phyloP scores from a whole-genome alignment of 2,797 vertebrate species.

The Tenualosa thibaudeaui region DNA sequence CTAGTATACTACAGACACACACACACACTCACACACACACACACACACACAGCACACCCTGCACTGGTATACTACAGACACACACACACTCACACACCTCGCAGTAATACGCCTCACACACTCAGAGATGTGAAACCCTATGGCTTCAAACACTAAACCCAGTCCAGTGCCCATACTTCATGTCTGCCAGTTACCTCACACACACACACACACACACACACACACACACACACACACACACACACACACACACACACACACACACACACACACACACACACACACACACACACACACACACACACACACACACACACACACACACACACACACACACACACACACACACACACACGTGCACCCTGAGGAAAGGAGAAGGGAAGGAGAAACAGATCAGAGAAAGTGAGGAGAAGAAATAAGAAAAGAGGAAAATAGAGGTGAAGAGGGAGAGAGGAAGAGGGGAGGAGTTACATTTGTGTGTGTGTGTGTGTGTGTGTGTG shows the following conservation, averaged over 20 bases:
- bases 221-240: background rate
- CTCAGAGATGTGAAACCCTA: too few relatives aligned
- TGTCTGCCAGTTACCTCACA: too few relatives aligned
- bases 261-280: background rate
- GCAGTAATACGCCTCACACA: too few relatives aligned
- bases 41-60: too few relatives aligned
- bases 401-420: conserved; percentile 25
- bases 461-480: conserved; percentile 18
- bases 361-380: background rate
- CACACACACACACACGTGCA: background rate
- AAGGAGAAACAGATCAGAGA: background rate
- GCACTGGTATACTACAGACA: too few relatives aligned
- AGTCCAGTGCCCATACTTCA: too few relatives aligned
- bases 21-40: too few relatives aligned
- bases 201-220: too few relatives aligned
- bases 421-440: conserved; percentile 25
- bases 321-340: background rate
- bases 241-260: background rate
- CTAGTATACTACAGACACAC: too few relatives aligned
- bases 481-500: background rate
- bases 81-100: too few relatives aligned
- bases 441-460: conserved; percentile 24
- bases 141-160: too few relatives aligned
- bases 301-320: too few relatives aligned
- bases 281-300: background rate